phyloP scores from a whole-genome alignment of 2,888 invertebrate genomes.

The Drosophila nr. medialis region DNA sequence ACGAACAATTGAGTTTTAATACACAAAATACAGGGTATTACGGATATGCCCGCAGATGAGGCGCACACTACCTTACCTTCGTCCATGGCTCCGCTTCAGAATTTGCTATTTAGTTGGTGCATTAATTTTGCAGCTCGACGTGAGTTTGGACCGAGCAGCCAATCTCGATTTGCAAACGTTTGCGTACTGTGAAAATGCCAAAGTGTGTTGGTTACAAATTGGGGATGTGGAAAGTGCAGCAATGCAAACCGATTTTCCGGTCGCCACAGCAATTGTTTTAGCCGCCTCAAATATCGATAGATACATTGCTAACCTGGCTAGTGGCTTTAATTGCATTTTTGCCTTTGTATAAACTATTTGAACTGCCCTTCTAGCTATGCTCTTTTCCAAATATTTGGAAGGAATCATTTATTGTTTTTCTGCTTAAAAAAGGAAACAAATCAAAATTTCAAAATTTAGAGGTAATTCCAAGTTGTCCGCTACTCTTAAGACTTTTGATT shows the following conservation, averaged over 20 bases:
- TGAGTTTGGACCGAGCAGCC: slow-evolving; percentile 2
- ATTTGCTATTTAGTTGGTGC: slow-evolving; percentile 20
- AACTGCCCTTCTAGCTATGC: too few relatives aligned
- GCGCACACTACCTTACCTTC: slow-evolving; percentile 78
- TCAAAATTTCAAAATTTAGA: too few relatives aligned
- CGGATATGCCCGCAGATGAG: slow-evolving; percentile 28
- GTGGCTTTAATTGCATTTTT: too few relatives aligned
- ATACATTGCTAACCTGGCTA: neutral
- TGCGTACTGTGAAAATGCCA: slow-evolving; percentile 38
- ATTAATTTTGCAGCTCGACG: slow-evolving; percentile 31
- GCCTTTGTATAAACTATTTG: too few relatives aligned
- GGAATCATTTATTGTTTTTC: too few relatives aligned
- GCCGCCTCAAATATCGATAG: slow-evolving; percentile 9
- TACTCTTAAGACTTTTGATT: too few relatives aligned
- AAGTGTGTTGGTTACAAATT: slow-evolving; percentile 28
- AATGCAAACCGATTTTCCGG: slow-evolving; percentile 1
- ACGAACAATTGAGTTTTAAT: slow-evolving; percentile 7
- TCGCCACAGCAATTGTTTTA: neutral
- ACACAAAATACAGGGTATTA: slow-evolving; percentile 6
- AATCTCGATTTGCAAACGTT: slow-evolving; percentile 39
- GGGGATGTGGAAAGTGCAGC: slow-evolving; percentile 20
- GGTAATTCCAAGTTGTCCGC: too few relatives aligned
- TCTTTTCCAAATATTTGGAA: too few relatives aligned
- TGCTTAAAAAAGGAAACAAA: too few relatives aligned
- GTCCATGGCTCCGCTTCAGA: slow-evolving; percentile 69